Conservation (phyloP, 2,113 vertebrate genomes). For the Hypanus sabinus region DNA sequence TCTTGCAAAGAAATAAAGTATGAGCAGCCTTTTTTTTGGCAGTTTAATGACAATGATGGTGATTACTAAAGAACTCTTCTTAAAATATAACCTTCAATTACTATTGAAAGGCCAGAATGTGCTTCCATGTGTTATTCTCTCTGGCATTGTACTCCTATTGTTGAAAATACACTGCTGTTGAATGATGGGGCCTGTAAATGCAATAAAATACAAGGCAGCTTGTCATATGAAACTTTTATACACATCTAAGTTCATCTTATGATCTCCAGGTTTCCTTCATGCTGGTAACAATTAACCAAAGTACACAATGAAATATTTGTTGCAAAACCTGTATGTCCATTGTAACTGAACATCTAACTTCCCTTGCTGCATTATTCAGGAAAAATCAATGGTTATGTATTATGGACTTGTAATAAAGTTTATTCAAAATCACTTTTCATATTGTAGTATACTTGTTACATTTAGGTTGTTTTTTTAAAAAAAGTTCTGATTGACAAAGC, state of each 20-base stretch:
- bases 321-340: neutral
- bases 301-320: neutral
- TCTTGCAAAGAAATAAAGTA: neutral
- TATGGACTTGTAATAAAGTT: slow-evolving; percentile 29
- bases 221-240: neutral
- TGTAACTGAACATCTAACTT: neutral
- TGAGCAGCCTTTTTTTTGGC: neutral
- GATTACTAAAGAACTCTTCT: neutral
- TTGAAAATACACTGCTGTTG: neutral
- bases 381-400: neutral
- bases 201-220: neutral
- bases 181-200: neutral
- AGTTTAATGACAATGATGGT: neutral
- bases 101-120: neutral
- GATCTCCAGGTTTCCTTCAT: neutral
- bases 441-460: neutral
- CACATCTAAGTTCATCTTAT: neutral
- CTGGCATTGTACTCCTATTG: neutral
- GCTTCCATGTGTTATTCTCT: neutral
- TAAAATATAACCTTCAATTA: neutral
- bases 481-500: neutral
- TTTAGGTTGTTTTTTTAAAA: neutral
- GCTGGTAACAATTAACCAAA: neutral
- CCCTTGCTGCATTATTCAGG: neutral
- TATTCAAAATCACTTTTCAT: neutral